phyloP scores from a whole-genome alignment of 2,888 invertebrate species.

The Eupithecia exiguata region DNA sequence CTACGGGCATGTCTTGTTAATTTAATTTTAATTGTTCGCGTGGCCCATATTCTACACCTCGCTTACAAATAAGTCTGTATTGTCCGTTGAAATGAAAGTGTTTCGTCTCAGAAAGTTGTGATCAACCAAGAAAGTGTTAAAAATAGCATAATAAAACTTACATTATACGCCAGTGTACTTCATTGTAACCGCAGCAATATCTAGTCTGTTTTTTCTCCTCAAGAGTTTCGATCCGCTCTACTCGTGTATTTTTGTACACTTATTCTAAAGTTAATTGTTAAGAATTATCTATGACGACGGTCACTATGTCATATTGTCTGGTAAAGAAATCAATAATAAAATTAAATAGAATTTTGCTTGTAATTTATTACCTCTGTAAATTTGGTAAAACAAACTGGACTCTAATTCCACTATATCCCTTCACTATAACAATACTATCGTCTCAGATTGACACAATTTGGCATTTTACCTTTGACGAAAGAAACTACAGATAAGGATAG shows the following conservation, averaged over 20 bases:
- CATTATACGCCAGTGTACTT: slow-evolving; percentile 47
- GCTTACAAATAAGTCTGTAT: slow-evolving; percentile 11
- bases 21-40: slow-evolving; percentile 6
- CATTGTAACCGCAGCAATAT: slow-evolving; percentile 59
- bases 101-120: slow-evolving; percentile 58
- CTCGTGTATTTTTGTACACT: slow-evolving; percentile 58
- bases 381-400: neutral
- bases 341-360: slow-evolving; percentile 14
- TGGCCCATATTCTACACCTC: neutral
- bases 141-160: slow-evolving; percentile 54
- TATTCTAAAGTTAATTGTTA: slow-evolving; percentile 59
- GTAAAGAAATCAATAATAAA: slow-evolving; percentile 26
- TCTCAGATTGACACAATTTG: too few species aligned
- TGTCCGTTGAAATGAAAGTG: slow-evolving; percentile 63
- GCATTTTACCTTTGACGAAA: too few species aligned
- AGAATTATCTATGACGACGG: slow-evolving; percentile 56
- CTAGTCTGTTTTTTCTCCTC: slow-evolving; percentile 50
- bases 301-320: slow-evolving; percentile 44
- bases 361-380: neutral
- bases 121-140: slow-evolving; percentile 52
- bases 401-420: too few species aligned
- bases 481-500: too few species aligned
- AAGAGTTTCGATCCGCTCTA: slow-evolving; percentile 59
- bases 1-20: neutral
- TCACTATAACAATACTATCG: too few species aligned